Conservation (phyloP, 92 coral and sea anemone species). For the Zoanthus solanderi region DNA sequence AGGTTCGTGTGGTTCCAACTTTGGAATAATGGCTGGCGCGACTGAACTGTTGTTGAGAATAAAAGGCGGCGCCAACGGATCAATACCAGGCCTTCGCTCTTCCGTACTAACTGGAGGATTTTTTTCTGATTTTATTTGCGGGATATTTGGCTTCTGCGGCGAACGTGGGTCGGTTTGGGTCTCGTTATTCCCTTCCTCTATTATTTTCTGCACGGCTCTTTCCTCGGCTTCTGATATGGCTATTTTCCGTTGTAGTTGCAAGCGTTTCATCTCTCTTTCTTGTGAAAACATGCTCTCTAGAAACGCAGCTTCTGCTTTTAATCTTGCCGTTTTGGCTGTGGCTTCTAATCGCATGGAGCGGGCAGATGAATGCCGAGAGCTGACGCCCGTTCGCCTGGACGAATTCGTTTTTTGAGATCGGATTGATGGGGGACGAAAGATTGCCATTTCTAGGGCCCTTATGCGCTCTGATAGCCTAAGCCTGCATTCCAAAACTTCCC, state of each 20-base stretch:
- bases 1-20: neutral
- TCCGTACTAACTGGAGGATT: neutral
- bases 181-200: neutral
- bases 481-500: constrained; percentile 35
- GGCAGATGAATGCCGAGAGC: neutral
- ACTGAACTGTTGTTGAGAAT: neutral
- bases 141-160: neutral
- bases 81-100: neutral
- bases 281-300: neutral
- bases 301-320: neutral
- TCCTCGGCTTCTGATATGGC: neutral
- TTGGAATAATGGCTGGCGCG: constrained; percentile 16
- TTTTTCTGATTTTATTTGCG: neutral
- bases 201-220: neutral
- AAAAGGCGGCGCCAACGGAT: constrained; percentile 17
- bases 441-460: neutral
- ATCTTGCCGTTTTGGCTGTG: neutral
- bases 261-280: neutral
- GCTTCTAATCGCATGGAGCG: neutral
- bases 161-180: neutral
- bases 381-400: neutral
- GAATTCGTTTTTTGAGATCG: neutral
- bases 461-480: constrained; percentile 8
- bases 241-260: neutral
- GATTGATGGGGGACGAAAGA: neutral